phyloP scores from a whole-genome alignment of 2,797 vertebrate genomes.

The Epinephelus awoara region DNA sequence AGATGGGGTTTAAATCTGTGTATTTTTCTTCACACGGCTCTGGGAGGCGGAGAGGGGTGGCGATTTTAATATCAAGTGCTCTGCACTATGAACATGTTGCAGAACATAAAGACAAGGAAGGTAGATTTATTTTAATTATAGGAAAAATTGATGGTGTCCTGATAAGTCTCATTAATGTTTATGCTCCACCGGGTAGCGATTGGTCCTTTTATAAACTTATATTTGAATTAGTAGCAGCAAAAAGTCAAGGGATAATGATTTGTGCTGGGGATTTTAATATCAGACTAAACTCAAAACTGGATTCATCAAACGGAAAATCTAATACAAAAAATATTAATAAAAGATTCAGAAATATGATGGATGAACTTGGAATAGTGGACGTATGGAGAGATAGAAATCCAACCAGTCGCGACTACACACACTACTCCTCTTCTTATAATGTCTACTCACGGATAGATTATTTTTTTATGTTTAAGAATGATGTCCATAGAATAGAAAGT shows the following conservation, averaged over 20 bases:
- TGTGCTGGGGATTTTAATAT: no score
- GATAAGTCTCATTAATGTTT: conserved; percentile 17
- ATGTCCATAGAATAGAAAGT: no score
- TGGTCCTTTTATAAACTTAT: conserved; percentile 9
- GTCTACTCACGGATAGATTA: no score
- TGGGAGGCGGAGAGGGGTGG: conserved; percentile 27
- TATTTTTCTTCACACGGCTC: background rate
- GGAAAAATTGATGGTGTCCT: conserved; percentile 8
- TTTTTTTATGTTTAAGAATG: no score
- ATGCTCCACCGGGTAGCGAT: no score
- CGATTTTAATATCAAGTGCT: conserved; percentile 8
- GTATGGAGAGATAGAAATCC: no score
- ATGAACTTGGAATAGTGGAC: no score
- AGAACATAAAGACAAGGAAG: conserved; percentile 37
- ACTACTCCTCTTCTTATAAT: no score
- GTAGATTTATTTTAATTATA: conserved; percentile 29
- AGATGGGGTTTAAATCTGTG: background rate
- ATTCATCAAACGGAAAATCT: no score
- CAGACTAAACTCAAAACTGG: no score
- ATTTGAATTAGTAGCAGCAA: conserved; percentile 36
- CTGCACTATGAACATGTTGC: conserved; percentile 47
- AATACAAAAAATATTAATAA: background rate
- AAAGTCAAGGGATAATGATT: conserved; percentile 21
- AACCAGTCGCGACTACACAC: no score
- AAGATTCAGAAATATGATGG: background rate